Base-by-base conservation (phyloP, 2,113 vertebrate genomes). In the Macroglossus sobrinus region DNA sequence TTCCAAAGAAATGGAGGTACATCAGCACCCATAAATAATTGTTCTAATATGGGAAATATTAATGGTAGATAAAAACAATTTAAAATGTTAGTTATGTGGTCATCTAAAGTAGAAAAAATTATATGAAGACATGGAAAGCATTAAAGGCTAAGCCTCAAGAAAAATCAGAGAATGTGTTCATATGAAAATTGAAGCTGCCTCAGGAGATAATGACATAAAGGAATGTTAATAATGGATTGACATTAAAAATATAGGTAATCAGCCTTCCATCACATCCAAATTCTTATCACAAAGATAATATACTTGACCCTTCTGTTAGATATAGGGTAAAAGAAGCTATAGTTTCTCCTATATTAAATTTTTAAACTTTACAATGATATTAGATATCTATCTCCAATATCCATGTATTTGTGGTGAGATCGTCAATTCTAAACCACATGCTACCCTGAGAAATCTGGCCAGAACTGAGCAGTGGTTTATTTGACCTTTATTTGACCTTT, bases 321-420 rank as follows among this genome's bases (percentile, higher is more conserved):
- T 57, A 1, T 6, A 86, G 14, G 8, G 14, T 43, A 94, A 78
- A 91, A 93, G 43, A 84, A 68, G n/a, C 35, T 47, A 63, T 63
- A 84, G 75, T 85, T 72, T 79, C 13, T 66, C 45, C 43, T 38
- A 38, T 68, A 63, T 80, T 84, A 84, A 74, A 82, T 69, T 91
- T 14, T 92, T 82, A 75, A 16, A 80, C 24, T 88, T 79, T 95
- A 95, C 59, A 95, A 57, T 85, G 8, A 68, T 79, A 4, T 93
- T 93, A 96, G 55, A 90, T 95, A 96, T 78, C 97, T 98, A 96
- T 98, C 97, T 98, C 97, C 97, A 97, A 97, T 98, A 97, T 91
- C 94, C 95, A 96, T 96, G 57, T 97, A 86, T 96, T 91, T 95
- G 16, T 63, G 47, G 74, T 96, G 38, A 94, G 64, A 38, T n/a